phyloP scores from a whole-genome alignment of 2,888 invertebrate genomes.

The Cephus sareptanus region DNA sequence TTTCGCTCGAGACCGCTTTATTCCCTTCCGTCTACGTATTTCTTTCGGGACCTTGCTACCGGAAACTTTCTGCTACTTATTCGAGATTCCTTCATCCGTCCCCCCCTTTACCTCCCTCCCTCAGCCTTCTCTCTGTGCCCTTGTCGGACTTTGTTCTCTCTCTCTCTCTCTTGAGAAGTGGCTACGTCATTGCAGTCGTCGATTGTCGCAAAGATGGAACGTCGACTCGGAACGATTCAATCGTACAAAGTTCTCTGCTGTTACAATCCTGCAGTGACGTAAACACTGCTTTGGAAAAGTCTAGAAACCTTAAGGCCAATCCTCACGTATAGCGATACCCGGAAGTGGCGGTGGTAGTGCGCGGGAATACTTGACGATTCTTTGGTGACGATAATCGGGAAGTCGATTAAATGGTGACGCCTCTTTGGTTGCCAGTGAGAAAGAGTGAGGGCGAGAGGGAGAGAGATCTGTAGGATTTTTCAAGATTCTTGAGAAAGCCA shows the following conservation, averaged over 20 bases:
- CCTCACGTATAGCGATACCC: background rate
- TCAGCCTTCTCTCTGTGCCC: conserved; percentile 19
- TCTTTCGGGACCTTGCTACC: background rate
- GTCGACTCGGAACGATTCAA: background rate
- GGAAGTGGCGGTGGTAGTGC: background rate
- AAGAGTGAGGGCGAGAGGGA: too few relatives aligned
- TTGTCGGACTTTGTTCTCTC: conserved; percentile 13
- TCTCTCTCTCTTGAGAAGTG: conserved; percentile 2
- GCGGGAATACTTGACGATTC: background rate
- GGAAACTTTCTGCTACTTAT: background rate
- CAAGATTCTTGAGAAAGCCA: background rate
- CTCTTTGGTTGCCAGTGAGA: background rate
- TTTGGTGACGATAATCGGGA: background rate
- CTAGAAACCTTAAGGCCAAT: background rate
- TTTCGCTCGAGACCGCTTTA: conserved; percentile 23
- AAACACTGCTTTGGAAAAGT: background rate
- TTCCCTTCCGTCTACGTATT: conserved; percentile 13
- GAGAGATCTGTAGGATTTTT: background rate
- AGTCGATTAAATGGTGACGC: background rate
- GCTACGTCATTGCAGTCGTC: background rate
- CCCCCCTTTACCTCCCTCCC: background rate
- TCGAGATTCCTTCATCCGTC: conserved; percentile 15
- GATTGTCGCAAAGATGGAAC: background rate
- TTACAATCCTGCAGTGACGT: background rate
- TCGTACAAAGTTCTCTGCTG: background rate